A percentile compares a stretch with the other conserved stretches of the same genome.
Conservation (phyloP, 2,888 invertebrate genomes). For the Drosophila anceps region DNA sequence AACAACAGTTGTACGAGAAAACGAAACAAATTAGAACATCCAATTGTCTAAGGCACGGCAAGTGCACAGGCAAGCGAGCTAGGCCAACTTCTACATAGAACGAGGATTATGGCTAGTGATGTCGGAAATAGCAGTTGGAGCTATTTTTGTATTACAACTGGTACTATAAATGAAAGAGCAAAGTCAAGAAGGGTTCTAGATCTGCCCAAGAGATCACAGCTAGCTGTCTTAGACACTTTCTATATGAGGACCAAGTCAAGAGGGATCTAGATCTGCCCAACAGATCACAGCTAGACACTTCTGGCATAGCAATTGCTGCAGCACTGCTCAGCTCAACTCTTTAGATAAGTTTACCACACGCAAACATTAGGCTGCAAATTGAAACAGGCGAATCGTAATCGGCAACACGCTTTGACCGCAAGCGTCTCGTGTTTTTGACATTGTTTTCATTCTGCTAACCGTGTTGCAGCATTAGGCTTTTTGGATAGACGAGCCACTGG, state of each 20-base stretch:
- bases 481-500: constrained; percentile 44
- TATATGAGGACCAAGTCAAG: too few species aligned
- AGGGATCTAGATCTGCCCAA: too few species aligned
- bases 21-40: constrained; percentile 85
- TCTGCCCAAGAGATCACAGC: too few species aligned
- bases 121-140: not conserved
- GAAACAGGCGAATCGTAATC: not conserved
- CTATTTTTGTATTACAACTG: not conserved
- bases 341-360: not conserved
- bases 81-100: too few species aligned
- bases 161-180: not conserved
- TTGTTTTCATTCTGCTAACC: not conserved
- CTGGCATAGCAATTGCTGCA: too few species aligned
- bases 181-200: too few species aligned
- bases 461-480: constrained; percentile 30
- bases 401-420: not conserved
- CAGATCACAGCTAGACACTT: too few species aligned
- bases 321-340: not conserved
- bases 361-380: too few species aligned
- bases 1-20: constrained; percentile 85
- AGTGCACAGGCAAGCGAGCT: not conserved
- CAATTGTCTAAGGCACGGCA: constrained; percentile 60
- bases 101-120: not conserved
- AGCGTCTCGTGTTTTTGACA: not conserved
- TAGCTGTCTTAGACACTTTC: too few species aligned